Evolutionary conservation across 2,797 vertebrate species (phyloP).

Genomic region (Oreortyx pictus): DNA sequence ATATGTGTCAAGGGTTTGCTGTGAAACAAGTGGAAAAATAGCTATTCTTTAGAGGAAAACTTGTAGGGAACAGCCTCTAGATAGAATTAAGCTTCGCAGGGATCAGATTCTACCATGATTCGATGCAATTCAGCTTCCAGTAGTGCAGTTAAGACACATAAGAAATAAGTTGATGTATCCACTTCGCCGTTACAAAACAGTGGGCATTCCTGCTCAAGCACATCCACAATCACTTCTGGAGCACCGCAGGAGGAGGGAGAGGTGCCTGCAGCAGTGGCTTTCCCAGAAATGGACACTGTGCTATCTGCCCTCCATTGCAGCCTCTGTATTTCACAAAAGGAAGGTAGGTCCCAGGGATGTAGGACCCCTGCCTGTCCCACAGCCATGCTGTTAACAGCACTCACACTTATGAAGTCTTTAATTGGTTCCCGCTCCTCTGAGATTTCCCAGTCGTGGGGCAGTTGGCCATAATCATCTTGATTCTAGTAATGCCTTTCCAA

Average conservation of each 20-base stretch:
- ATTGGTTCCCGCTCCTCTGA: background rate
- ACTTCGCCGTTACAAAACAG: background rate
- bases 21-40: background rate
- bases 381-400: background rate
- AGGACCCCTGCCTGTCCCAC: background rate
- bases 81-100: background rate
- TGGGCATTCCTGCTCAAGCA: rapidly evolving
- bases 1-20: background rate
- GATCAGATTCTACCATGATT: background rate
- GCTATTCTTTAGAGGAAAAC: rapidly evolving
- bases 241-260: background rate
- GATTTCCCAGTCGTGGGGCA: background rate
- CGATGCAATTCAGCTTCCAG: background rate
- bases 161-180: rapidly evolving
- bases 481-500: background rate
- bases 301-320: rapidly evolving
- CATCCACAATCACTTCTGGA: rapidly evolving
- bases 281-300: rapidly evolving
- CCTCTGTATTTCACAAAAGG: background rate
- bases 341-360: background rate
- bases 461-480: background rate
- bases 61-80: too few relatives aligned
- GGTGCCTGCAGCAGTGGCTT: background rate
- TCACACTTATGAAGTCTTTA: rapidly evolving
- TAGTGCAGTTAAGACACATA: background rate